Percentiles rank a stretch among this genome's conserved stretches.
phyloP scores from a whole-genome alignment of 2,113 vertebrate species.

The Perca schrenkii region DNA sequence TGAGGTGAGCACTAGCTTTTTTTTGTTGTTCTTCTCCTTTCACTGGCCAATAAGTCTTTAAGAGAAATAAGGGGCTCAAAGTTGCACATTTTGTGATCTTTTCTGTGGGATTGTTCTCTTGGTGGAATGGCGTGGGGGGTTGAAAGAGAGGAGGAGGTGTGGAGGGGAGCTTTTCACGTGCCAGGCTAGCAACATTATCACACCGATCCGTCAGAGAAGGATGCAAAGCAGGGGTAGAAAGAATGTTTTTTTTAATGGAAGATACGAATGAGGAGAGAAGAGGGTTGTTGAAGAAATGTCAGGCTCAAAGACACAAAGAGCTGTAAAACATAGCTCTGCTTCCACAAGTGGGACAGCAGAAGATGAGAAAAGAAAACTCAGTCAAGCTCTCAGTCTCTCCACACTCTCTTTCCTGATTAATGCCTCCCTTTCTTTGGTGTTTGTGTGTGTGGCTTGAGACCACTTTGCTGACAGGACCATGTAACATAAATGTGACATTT shows the following conservation, averaged over 20 bases:
- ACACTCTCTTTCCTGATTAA: constrained; percentile 19
- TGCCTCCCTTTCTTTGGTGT: constrained; percentile 13
- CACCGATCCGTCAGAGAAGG: constrained; percentile 41
- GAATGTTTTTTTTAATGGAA: not conserved
- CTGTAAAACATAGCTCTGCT: constrained; percentile 31
- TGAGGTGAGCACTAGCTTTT: constrained; percentile 74
- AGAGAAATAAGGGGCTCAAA: not conserved
- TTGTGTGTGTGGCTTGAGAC: not conserved
- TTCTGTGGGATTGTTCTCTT: constrained; percentile 49
- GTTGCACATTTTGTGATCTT: constrained; percentile 21
- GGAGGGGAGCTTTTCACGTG: constrained; percentile 63
- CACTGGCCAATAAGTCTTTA: not conserved
- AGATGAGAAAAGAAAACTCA: constrained; percentile 27
- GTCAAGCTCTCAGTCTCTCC: constrained; percentile 19
- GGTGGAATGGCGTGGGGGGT: constrained; percentile 58
- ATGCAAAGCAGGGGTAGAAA: constrained; percentile 3
- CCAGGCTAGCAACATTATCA: constrained; percentile 38
- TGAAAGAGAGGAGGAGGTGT: constrained; percentile 54
- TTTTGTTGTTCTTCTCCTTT: not conserved
- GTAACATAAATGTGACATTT: constrained; percentile 42
- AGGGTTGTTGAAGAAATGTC: constrained; percentile 18
- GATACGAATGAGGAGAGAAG: not conserved
- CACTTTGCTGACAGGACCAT: constrained; percentile 15
- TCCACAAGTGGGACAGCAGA: constrained; percentile 41
- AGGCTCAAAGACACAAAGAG: constrained; percentile 29